Conservation (phyloP, 2,113 vertebrate species). For the Opisthocomus hoazin region DNA sequence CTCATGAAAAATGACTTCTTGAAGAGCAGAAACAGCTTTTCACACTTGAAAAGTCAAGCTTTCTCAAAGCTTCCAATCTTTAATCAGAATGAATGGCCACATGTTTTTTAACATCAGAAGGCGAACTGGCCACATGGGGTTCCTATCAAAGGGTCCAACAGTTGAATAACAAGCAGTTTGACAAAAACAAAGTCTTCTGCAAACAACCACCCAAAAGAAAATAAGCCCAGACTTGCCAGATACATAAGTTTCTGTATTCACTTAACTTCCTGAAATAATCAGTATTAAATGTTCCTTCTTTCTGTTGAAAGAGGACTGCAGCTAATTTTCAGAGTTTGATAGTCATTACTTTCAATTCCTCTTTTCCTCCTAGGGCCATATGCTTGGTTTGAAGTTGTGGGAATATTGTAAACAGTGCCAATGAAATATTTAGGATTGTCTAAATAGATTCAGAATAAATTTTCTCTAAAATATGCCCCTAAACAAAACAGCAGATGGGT, state of each 20-base stretch:
- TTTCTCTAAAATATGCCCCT: background rate
- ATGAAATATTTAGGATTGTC: conserved; percentile 48
- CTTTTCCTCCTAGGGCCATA: background rate
- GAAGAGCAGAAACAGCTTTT: background rate
- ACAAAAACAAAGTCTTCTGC: background rate
- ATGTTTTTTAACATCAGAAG: background rate
- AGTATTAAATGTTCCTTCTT: background rate
- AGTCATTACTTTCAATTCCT: background rate
- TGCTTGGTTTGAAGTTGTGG: conserved; percentile 11
- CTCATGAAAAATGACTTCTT: background rate
- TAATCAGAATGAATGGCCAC: background rate
- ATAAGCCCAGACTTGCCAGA: background rate
- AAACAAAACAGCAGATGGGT: conserved; percentile 25
- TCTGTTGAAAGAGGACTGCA: background rate
- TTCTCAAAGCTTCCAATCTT: background rate
- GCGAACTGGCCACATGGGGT: background rate
- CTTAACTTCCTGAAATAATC: background rate
- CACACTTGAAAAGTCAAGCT: background rate
- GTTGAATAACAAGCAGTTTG: background rate
- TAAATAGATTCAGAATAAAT: conserved; percentile 20
- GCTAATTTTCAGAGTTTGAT: background rate
- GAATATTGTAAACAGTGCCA: conserved; percentile 1
- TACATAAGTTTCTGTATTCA: background rate
- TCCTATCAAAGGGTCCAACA: background rate
- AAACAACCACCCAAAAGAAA: background rate